Evolutionary conservation across 2,888 invertebrate genomes (phyloP), one percentile per base, ranked within the genome.

Genomic region (Pachymerium ferrugineum): DNA sequence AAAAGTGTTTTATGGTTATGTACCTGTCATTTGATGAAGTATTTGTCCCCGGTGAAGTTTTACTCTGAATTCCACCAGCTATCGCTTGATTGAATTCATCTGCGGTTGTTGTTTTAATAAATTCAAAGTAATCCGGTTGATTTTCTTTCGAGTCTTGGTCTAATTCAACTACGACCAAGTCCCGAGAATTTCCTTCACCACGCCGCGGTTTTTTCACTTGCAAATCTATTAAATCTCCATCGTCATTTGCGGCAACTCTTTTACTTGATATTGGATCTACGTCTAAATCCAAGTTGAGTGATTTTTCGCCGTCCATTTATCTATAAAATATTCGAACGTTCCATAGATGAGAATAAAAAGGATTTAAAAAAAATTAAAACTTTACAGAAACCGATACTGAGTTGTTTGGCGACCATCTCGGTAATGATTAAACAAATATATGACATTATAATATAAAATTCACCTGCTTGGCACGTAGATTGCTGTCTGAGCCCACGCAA

Each of bases 51-150:
- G 69, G 16, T 5, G 69, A 16, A 69, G 10, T 30, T 29, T 69
- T 69, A 29, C 28, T 29, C 16, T 29, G 29, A 12, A 28, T 69
- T 69, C 69, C 29, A 16, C 12, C 29, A 29, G 16, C n/a, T n/a
- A 30, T 69, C 14, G 29, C 29, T 10, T 22, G 28, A 30, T 16
- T 69, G 69, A 69, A 30, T 30, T 69, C 69, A 12, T 69, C 69
- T 29, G 69, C 30, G 12, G 12, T 29, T 28, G 69, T 14, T 28
- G 25, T 29, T 69, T 69, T 69, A 12, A 69, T 69, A 29, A 69
- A 69, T 69, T 69, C 69, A 28, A 69, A 69, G 28, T 69, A 69
- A 16, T 69, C 69, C 10, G 25, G 25, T n/a, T 22, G 25, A 28
- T 14, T 16, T 19, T 14, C 4, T 62, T 62, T 38, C 3, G 38